Evolutionary conservation across 2,888 invertebrate genomes (phyloP), one percentile per base, ranked within the genome.

Genomic region (Drosophila cyrtoloma): DNA sequence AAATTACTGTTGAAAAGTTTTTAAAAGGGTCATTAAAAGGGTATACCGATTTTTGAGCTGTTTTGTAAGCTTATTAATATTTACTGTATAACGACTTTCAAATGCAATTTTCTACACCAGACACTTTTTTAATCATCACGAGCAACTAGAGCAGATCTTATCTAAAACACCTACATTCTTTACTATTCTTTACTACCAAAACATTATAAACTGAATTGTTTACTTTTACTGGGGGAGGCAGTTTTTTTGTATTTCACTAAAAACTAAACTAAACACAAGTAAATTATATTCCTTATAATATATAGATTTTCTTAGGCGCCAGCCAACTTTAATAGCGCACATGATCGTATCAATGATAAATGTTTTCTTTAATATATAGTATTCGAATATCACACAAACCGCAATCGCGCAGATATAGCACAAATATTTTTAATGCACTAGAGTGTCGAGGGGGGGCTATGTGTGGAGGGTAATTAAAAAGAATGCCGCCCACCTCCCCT

Each of bases 391-490:
- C 71, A 83, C 71, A 77, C 66, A 62, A 12, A 80, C 74, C 85
- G 51, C 69, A 71, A 69, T 71, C 68, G 58, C 53, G 63, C 58
- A 68, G 58, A 68, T 75, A 74, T 68, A 61, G 56, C 69, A 71
- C 75, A 73, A 72, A 88, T 84, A 81, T 86, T 30, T 39, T 4
- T 76, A 79, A 83, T 86, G 73, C 75, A 64, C 56, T 62, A 51
- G 55, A 52, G 57, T 58, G 32, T 30, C 6, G 37, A 5, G 30
- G 47, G 28, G 42, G 51, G 22, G 65, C 42, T n/a, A 55, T 63
- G 66, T 68, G 71, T 75, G 67, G 35, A 74, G 67, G 53, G 77
- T 73, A 86, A 85, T 86, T 85, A 84, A 86, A 84, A 74, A 80
- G 75, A 55, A 56, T 39, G 14, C 57, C 42, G 33, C 81, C 83